These are phyloP conservation scores for Conopomorpha cramerella DNA, from an alignment of 1,140 invertebrate species.

Conservation along the genomic window DNA sequence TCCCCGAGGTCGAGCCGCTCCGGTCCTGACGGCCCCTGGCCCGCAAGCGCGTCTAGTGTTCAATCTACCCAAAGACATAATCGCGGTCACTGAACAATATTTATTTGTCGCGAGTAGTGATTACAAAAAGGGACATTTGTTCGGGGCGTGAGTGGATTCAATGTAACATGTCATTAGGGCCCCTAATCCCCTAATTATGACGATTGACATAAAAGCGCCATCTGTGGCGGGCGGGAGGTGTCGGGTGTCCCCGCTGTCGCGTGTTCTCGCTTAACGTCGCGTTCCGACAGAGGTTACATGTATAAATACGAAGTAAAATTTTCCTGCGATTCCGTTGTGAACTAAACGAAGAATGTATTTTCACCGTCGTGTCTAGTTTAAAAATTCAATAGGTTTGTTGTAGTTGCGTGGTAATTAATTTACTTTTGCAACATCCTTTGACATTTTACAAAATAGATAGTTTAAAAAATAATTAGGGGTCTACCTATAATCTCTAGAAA, in stretches of 20 bases:
- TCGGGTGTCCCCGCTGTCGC: slow-evolving; percentile 23
- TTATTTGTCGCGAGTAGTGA: slow-evolving; percentile 22
- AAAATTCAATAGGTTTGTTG: not conserved
- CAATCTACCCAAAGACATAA: not conserved
- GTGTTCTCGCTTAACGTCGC: slow-evolving; percentile 11
- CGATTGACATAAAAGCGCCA: slow-evolving; percentile 56
- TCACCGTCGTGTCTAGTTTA: too few relatives aligned
- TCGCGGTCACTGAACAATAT: slow-evolving; percentile 31
- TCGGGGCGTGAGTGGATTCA: slow-evolving; percentile 43
- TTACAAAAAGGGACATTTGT: slow-evolving; percentile 32
- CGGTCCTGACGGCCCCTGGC: too few relatives aligned
- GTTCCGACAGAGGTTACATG: not conserved
- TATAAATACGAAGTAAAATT: not conserved
- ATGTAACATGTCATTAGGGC: slow-evolving; percentile 53
- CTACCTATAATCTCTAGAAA: too few relatives aligned
- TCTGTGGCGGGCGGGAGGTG: slow-evolving; percentile 46
- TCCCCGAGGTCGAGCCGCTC: too few relatives aligned
- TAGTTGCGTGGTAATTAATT: not conserved
- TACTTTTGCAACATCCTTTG: not conserved
- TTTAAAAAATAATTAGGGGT: too few relatives aligned
- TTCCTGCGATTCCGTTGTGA: not conserved
- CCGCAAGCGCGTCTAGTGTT: too few relatives aligned
- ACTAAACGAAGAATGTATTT: too few relatives aligned
- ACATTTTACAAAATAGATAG: too few relatives aligned
- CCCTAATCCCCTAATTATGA: slow-evolving; percentile 55